Conservation (phyloP, 2,888 invertebrate genomes). For the Hydropsyche betteni region DNA sequence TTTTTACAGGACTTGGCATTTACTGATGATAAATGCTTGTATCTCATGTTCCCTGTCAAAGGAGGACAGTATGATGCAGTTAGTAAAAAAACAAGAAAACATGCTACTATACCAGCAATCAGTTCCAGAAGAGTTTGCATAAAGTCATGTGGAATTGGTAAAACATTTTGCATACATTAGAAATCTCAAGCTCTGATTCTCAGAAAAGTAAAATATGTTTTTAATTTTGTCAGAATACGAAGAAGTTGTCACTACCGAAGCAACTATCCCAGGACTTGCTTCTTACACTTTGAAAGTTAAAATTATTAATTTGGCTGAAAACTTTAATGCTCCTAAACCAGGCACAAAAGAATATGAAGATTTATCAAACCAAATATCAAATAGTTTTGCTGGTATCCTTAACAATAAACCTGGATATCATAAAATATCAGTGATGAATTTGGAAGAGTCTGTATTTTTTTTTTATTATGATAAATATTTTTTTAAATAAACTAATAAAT, state of each 20-base stretch:
- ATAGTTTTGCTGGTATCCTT: constrained; percentile 71
- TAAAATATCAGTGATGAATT: constrained; percentile 73
- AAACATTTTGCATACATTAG: constrained; percentile 49
- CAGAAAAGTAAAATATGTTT: not conserved
- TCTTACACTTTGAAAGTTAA: constrained; percentile 78
- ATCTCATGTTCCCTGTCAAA: constrained; percentile 86
- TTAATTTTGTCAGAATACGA: constrained; percentile 62
- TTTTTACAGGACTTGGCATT: constrained; percentile 77
- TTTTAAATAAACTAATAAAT: not conserved
- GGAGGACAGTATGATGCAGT: constrained; percentile 85
- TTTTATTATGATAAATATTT: not conserved
- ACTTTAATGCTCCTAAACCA: constrained; percentile 76
- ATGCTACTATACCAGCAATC: constrained; percentile 75
- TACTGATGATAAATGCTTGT: constrained; percentile 82
- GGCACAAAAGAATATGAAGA: constrained; percentile 79
- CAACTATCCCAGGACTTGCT: constrained; percentile 72
- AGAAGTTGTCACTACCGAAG: constrained; percentile 67
- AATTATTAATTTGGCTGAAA: constrained; percentile 79
- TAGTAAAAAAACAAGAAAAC: constrained; percentile 86
- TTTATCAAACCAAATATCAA: constrained; percentile 72
- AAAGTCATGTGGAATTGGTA: constrained; percentile 80
- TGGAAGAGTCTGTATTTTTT: constrained; percentile 70
- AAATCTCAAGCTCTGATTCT: not conserved
- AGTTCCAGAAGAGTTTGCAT: constrained; percentile 84
- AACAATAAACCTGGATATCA: constrained; percentile 76